Evolutionary conservation across 2,113 vertebrate species (phyloP), one percentile per base, ranked within the genome.

Genomic region (Puffinus mauretanicus): DNA sequence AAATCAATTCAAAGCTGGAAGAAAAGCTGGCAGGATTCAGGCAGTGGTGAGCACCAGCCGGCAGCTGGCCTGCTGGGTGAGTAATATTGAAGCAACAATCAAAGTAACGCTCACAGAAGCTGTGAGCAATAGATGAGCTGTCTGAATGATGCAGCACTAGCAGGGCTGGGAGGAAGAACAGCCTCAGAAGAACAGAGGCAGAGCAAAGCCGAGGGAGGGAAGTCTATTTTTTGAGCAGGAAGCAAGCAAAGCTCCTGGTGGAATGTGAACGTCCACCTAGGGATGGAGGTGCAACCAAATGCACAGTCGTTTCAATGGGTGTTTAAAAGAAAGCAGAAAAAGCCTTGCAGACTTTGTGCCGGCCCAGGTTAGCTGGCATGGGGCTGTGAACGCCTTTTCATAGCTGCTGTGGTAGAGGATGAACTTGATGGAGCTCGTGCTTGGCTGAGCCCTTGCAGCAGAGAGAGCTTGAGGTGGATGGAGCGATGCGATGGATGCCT

Each of bases 111-210:
- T 10, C 9, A 1, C 14, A 73, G 76, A 38, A 79, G 44, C 87
- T 44, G 69, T 11, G 62, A 70, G 91, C 46, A 16, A 2, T 7
- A 8, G 46, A 27, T 62, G 88, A 58, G 69, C 51, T 36, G 24
- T 44, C 10, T 14, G 30, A 46, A 18, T 11, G 66, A 15, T 0
- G 4, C 71, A 34, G 82, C 52, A 16, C 0, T 0, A 11, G 49
- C 25, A 10, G 71, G 40, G 34, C 84, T 58, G 65, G 51, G 18
- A 16, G 88, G 60, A 24, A 25, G 38, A 62, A 0, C 7, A 20
- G 44, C 65, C 46, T 8, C 12, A 1, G 19, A 44, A 21, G 5
- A 2, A 13, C 29, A n/a, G 66, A 22, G 66, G 13, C 44, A 66
- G 47, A 38, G 44, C 34, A 26, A 25, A 38, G 36, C 0, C 0